Evolutionary conservation across 2,888 invertebrate species (phyloP), one percentile per base, ranked within the genome.

Genomic region (Odontomyia ornata): DNA sequence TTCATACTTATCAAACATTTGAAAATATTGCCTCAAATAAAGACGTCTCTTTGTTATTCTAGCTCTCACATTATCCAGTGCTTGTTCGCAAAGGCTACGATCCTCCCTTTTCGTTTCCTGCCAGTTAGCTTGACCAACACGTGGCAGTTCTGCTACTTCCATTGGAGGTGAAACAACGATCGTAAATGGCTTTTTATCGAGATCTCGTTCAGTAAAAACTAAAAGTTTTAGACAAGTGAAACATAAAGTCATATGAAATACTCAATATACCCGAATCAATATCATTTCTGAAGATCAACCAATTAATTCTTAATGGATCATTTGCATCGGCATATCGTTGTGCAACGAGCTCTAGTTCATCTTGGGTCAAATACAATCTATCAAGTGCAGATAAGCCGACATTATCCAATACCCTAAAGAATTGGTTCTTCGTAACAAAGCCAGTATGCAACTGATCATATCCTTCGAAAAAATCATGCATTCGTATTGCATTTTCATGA

Each of bases 261-360:
- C 5, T 9, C 36, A 36, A 36, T 36, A 36, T 5, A 92, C 92
- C 93, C 83, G 91, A 91, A 83, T 95, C 92, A 80, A 94, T 90
- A 84, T 94, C 94, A 82, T 93, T 92, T 82, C 92, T 92, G 84
- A 95, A 95, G 25, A 91, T 91, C 77, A 90, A 89, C 94, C 94
- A 95, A 84, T 92, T 91, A 60, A 93, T 88, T 75, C 91, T 89
- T 75, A 89, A 88, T 0, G 86, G 85, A 84, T 94, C 93, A 81
- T 91, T 89, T n/a, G 92, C 92, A 87, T 94, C 93, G 78, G 89
- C 84, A 85, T 94, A 95, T 83, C 92, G 91, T 15, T 88, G 87
- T 81, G 90, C 88, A n/a, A 95, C 84, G 77, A 90, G 89, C 78
- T 89, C 85, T 52, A 92, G 87, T 85, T 95, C 94, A 0, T 88